Base-by-base conservation (phyloP, 2,113 vertebrate genomes). In the Trogon surrucura region DNA sequence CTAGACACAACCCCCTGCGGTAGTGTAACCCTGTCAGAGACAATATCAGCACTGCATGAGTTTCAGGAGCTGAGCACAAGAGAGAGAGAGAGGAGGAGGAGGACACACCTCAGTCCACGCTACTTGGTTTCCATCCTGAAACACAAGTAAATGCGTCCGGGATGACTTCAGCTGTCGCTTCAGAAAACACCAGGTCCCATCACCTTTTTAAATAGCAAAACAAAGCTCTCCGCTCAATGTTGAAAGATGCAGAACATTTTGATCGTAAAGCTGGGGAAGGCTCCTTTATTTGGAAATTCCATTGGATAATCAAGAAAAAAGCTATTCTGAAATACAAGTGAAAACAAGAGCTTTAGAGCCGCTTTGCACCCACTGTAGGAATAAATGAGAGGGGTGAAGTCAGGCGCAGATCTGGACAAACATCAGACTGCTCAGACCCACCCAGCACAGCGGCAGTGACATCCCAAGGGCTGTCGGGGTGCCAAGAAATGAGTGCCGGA, bases 111-210 rank as follows among this genome's bases (percentile, higher is more conserved):
- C 50, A 64, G 16, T 17, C 71, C 44, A 27, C 20, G 34, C 88
- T 70, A 36, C 48, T 77, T 53, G 17, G 25, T 95, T 96, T 93
- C 90, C 69, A 88, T 83, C 79, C 79, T 73, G 70, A 94, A 95
- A 95, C 62, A 81, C 54, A 79, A 79, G 45, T 66, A 95, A 95
- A 89, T 0, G 1, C 60, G 56, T 64, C 48, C 5, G 2, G 86
- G 80, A 83, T 74, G 64, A 95, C 62, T 93, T 95, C 60, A 83
- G 72, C 89, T 96, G 91, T 93, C 91, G 81, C 71, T 95, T 91
- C 91, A 48, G 61, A 29, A 44, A 94, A 90, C 94, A 50, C 60
- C 85, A 78, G 54, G 90, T 60, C 56, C 95, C 69, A 89, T 97
- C 93, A 97, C 80, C 62, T 70, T 72, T 89, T 95, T 77, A 50